phyloP scores from a whole-genome alignment of 2,888 invertebrate species.

The Temnothorax unifasciatus region DNA sequence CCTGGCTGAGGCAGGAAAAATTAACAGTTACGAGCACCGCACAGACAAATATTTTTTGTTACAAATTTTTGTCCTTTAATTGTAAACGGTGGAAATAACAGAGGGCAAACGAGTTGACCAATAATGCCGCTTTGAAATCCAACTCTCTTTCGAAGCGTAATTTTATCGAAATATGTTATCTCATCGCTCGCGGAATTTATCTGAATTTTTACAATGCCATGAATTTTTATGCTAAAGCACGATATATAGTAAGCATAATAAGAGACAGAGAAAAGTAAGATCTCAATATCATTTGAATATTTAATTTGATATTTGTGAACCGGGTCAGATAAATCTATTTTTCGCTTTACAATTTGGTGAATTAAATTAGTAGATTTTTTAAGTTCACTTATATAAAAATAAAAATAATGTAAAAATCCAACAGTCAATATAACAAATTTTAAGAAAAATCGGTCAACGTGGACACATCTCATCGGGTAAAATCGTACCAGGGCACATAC shows the following conservation, averaged over 20 bases:
- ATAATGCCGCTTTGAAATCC: constrained; percentile 28
- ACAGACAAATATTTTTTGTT: constrained; percentile 16
- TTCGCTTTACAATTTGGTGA: neutral
- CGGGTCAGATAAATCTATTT: neutral
- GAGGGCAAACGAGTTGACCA: neutral
- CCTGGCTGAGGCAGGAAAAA: neutral
- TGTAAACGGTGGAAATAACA: constrained; percentile 21
- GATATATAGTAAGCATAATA: neutral
- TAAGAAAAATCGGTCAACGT: neutral
- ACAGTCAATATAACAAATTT: neutral
- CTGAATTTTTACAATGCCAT: neutral
- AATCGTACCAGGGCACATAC: constrained; percentile 9
- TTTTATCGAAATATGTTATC: constrained; percentile 5
- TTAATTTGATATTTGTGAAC: neutral
- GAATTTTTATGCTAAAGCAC: neutral
- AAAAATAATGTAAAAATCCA: neutral
- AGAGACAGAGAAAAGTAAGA: neutral
- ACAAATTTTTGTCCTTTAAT: constrained; percentile 1
- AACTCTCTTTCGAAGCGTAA: constrained; percentile 27
- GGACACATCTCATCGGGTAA: neutral
- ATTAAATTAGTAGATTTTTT: neutral
- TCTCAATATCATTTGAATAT: neutral
- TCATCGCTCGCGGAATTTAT: neutral
- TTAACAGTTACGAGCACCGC: neutral
- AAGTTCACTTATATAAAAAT: too few species aligned